Percentiles rank a stretch among this genome's conserved stretches.
Evolutionary conservation across 2,888 invertebrate species (phyloP).

Genomic region (Arrhopalites spinosus): DNA sequence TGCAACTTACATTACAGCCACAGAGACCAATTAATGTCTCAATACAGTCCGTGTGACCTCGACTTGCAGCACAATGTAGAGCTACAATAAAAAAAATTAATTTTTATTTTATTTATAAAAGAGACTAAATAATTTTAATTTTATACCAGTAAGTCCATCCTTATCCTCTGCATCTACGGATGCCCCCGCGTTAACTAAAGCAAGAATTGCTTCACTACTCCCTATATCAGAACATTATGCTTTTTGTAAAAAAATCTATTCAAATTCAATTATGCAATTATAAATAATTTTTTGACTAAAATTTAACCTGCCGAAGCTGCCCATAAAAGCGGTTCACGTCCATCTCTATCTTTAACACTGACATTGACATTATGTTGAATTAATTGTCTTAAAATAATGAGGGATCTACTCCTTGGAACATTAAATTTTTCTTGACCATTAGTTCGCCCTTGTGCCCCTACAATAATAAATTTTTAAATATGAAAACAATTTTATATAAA

Average conservation of each 20-base stretch:
- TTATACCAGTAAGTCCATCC: constrained; percentile 79
- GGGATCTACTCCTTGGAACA: constrained; percentile 62
- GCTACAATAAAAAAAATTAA: constrained; percentile 65
- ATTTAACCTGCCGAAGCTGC: constrained; percentile 68
- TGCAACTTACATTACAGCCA: constrained; percentile 72
- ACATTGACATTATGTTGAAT: constrained; percentile 78
- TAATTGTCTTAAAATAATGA: constrained; percentile 79
- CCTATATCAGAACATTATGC: too few relatives aligned
- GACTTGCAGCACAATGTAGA: constrained; percentile 93
- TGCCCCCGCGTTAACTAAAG: constrained; percentile 85
- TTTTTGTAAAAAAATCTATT: not conserved
- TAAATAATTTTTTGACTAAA: not conserved
- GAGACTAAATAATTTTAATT: not conserved
- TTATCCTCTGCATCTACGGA: constrained; percentile 81
- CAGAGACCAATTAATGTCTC: constrained; percentile 86
- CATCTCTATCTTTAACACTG: constrained; percentile 87
- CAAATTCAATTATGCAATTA: not conserved
- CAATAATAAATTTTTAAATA: too few relatives aligned
- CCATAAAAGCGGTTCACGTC: constrained; percentile 93
- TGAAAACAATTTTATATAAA: too few relatives aligned
- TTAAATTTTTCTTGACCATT: constrained; percentile 12
- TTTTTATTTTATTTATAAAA: too few relatives aligned
- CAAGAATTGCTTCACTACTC: constrained; percentile 86
- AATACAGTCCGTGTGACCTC: constrained; percentile 90
- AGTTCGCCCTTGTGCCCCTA: too few relatives aligned